phyloP scores from a whole-genome alignment of 1,140 invertebrate genomes.

The Phthorimaea operculella region DNA sequence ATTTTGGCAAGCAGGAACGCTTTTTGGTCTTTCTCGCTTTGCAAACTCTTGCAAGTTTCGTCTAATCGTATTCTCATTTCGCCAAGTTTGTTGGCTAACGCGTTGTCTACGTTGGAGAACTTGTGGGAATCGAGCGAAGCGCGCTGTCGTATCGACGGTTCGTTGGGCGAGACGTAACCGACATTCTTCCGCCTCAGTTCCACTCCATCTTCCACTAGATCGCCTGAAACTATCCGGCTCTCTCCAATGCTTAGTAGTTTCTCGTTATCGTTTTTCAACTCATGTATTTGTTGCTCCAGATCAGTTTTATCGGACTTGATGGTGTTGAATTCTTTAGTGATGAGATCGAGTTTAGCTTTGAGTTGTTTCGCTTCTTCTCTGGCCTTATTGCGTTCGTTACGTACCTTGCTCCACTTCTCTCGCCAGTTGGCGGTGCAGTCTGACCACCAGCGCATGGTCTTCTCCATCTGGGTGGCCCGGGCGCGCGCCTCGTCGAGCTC shows the following conservation, averaged over 20 bases:
- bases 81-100: constrained; percentile 48
- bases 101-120: constrained; percentile 54
- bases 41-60: constrained; percentile 50
- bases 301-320: constrained; percentile 85
- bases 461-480: constrained; percentile 96
- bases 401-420: constrained; percentile 95
- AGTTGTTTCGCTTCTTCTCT: constrained; percentile 87
- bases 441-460: constrained; percentile 99
- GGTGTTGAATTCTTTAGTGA: constrained; percentile 80
- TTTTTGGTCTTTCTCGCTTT: constrained; percentile 58
- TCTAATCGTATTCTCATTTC: constrained; percentile 51
- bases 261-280: constrained; percentile 53
- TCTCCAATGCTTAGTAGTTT: constrained; percentile 57
- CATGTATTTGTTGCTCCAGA: constrained; percentile 73
- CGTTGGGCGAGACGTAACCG: constrained; percentile 43
- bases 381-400: constrained; percentile 82
- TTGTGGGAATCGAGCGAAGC: constrained; percentile 59
- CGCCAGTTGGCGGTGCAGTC: constrained; percentile 75
- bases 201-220: constrained; percentile 51
- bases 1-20: constrained; percentile 49
- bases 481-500: constrained; percentile 93
- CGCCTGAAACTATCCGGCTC: constrained; percentile 49
- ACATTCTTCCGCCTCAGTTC: constrained; percentile 51
- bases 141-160: constrained; percentile 39
- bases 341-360: constrained; percentile 80